Evolutionary conservation across 2,113 vertebrate genomes (phyloP).

Genomic region (Zapus hudsonius): DNA sequence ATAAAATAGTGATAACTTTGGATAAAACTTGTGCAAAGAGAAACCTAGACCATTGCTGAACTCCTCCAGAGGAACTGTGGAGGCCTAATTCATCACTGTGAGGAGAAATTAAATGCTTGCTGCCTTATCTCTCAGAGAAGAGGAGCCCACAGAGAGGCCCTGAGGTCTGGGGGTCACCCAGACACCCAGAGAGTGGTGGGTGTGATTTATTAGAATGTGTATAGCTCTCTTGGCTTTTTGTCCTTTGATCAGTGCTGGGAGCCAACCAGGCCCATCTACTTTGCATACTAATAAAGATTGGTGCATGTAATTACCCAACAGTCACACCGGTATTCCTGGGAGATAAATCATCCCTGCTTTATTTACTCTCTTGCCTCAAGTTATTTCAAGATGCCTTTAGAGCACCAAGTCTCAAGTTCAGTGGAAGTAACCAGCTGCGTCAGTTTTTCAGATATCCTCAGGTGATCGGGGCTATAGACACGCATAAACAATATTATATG

Average conservation of each 20-base stretch:
- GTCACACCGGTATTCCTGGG: constrained; percentile 81
- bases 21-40: constrained; percentile 77
- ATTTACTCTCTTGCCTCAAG: constrained; percentile 82
- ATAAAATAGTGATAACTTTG: constrained; percentile 69
- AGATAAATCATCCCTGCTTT: constrained; percentile 84
- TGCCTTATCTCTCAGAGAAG: constrained; percentile 74
- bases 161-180: constrained; percentile 68
- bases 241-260: constrained; percentile 83
- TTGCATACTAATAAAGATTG: constrained; percentile 86
- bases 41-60: constrained; percentile 70
- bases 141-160: constrained; percentile 61
- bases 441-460: not conserved
- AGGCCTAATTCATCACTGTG: constrained; percentile 79
- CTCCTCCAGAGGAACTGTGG: constrained; percentile 71
- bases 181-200: constrained; percentile 69
- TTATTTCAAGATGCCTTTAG: constrained; percentile 75
- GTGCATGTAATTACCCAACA: constrained; percentile 83
- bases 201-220: constrained; percentile 84
- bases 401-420: constrained; percentile 34
- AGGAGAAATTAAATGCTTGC: constrained; percentile 77
- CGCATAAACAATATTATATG: too few relatives aligned
- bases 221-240: constrained; percentile 79
- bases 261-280: constrained; percentile 77
- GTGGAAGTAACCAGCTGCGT: not conserved
- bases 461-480: not conserved